Base-by-base conservation (phyloP, 2,888 invertebrate genomes). In the Agrotis ipsilon region DNA sequence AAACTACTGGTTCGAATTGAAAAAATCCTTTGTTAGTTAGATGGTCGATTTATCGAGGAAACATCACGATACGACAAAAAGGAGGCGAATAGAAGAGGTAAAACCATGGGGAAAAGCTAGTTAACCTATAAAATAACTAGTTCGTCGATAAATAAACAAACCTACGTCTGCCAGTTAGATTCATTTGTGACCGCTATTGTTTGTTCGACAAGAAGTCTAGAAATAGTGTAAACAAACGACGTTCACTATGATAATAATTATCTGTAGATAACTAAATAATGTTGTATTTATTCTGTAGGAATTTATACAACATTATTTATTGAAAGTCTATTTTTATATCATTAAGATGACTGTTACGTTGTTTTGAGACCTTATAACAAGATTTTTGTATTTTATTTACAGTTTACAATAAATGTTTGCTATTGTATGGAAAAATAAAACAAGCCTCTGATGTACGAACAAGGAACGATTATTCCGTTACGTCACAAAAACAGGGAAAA, bases 241-340 rank as follows among this genome's bases (percentile, higher is more conserved):
- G 24, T 19, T 27, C 21, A 24, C 13, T 51, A 75, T 14, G 1
- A 46, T 43, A 18, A 43, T 52, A 27, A 24, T 24, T 3, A 24
- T 46, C 39, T 68, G 76, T 68, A 43, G 58, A 58, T n/a, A 52
- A 32, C 57, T 68, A 43, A 68, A 52, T n/a, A 52, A 48, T 45
- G 27, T 65, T 45, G 14, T 75, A 39, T n/a, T 32, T 57, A 46
- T 46, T 51, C 24, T 57, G 6, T 46, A n/a, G n/a, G n/a, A n/a
- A 18, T 66, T 45, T 27, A 19, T 14, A 11, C 9, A 32, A 32
- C 16, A 59, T 49, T 43, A n/a, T 51, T 61, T 54, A 48, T 21
- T 32, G 7, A 18, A 1, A 21, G n/a, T 43, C 3, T 24, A 14
- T 51, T 52, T 52, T 32, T 1, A n/a, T n/a, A 68, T 69, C 16